A percentile compares a stretch with the other conserved stretches of the same genome.
These are phyloP conservation scores for Actias luna DNA, from an alignment of 2,888 invertebrate genomes.

Conservation along the genomic window DNA sequence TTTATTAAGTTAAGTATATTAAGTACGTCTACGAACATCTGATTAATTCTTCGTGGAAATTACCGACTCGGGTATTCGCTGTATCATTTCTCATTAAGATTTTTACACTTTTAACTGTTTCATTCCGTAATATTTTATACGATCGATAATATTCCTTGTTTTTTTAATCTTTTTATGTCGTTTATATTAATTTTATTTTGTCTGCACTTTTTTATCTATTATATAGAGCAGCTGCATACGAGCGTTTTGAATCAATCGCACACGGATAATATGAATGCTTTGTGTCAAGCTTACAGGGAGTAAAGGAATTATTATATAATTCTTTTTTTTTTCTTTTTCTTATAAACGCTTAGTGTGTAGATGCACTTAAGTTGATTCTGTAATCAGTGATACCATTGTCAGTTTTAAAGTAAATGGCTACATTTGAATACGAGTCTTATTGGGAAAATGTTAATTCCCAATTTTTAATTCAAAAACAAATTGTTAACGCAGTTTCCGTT, in stretches of 20 bases:
- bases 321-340: slow-evolving; percentile 27
- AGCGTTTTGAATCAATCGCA: neutral
- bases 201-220: slow-evolving; percentile 19
- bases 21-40: slow-evolving; percentile 21
- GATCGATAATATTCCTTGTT: neutral
- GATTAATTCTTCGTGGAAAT: slow-evolving; percentile 6
- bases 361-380: slow-evolving; percentile 23
- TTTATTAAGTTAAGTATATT: slow-evolving; percentile 34
- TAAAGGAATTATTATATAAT: slow-evolving; percentile 25
- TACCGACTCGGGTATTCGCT: slow-evolving; percentile 4
- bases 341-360: slow-evolving; percentile 33
- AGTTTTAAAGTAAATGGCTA: neutral
- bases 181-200: slow-evolving; percentile 26
- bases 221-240: neutral
- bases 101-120: neutral
- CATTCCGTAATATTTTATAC: slow-evolving; percentile 19
- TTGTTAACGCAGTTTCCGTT: neutral
- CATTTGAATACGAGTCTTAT: neutral
- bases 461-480: no score
- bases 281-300: slow-evolving; percentile 15
- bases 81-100: slow-evolving; percentile 15
- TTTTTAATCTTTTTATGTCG: slow-evolving; percentile 20
- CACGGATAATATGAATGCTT: neutral
- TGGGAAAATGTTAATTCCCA: no score
- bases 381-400: slow-evolving; percentile 21